phyloP scores from a whole-genome alignment of 2,888 invertebrate genomes.

The Agrotis puta region DNA sequence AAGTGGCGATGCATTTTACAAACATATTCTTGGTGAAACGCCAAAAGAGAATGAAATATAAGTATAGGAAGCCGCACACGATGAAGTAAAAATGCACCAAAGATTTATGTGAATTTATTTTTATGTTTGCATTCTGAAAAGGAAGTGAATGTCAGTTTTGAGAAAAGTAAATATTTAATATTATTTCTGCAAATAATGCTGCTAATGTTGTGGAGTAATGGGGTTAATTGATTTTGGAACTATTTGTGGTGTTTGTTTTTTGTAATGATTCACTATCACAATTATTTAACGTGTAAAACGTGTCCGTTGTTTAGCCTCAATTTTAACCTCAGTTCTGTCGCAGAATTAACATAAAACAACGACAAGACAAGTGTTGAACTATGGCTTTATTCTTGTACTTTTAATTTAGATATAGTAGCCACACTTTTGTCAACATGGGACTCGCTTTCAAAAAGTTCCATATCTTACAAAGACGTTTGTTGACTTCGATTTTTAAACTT shows the following conservation, averaged over 20 bases:
- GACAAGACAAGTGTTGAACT: no score
- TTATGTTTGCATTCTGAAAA: conserved; percentile 34
- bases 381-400: no score
- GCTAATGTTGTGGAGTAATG: conserved; percentile 12
- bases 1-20: conserved; percentile 21
- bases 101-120: conserved; percentile 27
- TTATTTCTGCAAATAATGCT: conserved; percentile 27
- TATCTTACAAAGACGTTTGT: no score
- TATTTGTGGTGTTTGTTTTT: background rate
- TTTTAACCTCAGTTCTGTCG: background rate
- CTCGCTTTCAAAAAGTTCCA: no score
- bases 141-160: conserved; percentile 26
- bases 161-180: conserved; percentile 15
- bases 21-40: conserved; percentile 34
- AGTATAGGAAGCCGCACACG: conserved; percentile 3
- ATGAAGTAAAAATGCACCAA: background rate
- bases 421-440: no score
- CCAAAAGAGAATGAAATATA: conserved; percentile 31
- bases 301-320: no score
- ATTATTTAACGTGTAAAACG: background rate
- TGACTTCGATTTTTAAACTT: no score
- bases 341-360: background rate
- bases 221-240: conserved; percentile 37
- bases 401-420: no score
- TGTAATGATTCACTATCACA: background rate